Percentiles rank a stretch among this genome's conserved stretches.
Conservation (phyloP, 2,113 vertebrate genomes). For the Lanius collurio region DNA sequence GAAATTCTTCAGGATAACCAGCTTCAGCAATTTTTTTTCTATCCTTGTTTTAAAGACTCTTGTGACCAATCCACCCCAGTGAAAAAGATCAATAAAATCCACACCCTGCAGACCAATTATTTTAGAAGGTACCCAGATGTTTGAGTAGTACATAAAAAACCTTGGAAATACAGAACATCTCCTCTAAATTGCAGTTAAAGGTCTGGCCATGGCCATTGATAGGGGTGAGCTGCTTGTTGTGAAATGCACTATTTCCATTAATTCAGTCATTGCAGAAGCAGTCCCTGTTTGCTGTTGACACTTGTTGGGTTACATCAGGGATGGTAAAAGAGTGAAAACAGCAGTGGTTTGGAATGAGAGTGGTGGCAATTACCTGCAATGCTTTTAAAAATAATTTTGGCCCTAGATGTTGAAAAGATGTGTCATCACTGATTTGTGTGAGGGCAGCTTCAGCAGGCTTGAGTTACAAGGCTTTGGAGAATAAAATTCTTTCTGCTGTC, state of each 20-base stretch:
- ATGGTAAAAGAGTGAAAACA: constrained; percentile 38
- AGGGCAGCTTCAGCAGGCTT: constrained; percentile 29
- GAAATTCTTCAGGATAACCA: constrained; percentile 10
- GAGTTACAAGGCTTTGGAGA: constrained; percentile 29
- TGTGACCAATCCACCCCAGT: not conserved
- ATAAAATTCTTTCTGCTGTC: not conserved
- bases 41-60: not conserved
- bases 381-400: constrained; percentile 55
- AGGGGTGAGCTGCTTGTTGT: not conserved
- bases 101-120: not conserved
- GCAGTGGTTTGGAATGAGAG: constrained; percentile 43
- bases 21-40: not conserved
- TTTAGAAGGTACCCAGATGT: constrained; percentile 6
- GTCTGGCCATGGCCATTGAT: not conserved
- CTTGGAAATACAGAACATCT: not conserved
- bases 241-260: not conserved
- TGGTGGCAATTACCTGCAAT: constrained; percentile 51
- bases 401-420: constrained; percentile 48
- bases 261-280: not conserved
- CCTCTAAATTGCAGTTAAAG: not conserved
- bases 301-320: constrained; percentile 4
- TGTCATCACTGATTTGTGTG: constrained; percentile 11
- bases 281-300: not conserved
- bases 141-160: not conserved
- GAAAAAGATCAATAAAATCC: constrained; percentile 1